Evolutionary conservation across 2,888 invertebrate species (phyloP).

Genomic region (Metacarcinus magister): DNA sequence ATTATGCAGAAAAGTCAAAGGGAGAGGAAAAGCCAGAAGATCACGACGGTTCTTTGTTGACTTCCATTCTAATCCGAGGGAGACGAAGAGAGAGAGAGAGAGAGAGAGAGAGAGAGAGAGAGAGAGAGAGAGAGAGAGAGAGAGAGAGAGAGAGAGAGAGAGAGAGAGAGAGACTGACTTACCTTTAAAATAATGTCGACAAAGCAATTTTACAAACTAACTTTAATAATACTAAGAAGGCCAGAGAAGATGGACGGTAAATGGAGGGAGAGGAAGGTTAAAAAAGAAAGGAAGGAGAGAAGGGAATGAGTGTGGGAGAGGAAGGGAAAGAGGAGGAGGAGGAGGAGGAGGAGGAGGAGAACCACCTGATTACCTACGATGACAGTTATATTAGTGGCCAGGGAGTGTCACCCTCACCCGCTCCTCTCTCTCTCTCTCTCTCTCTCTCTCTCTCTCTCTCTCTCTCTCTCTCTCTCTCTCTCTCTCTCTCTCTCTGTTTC

Average conservation of each 20-base stretch:
- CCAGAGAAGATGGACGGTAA: background rate
- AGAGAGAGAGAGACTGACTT: background rate
- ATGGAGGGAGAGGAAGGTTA: background rate
- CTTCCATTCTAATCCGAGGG: slow-evolving; percentile 55
- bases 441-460: slow-evolving; percentile 54
- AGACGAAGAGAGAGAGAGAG: slow-evolving; percentile 65
- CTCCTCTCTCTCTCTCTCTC: slow-evolving; percentile 42
- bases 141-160: background rate
- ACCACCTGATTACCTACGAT: slow-evolving; percentile 12
- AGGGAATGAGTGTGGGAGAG: background rate
- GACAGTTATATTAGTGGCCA: slow-evolving; percentile 34
- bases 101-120: slow-evolving; percentile 52
- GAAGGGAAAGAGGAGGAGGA: background rate
- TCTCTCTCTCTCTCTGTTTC: slow-evolving; percentile 32
- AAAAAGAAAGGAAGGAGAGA: background rate
- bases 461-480: slow-evolving; percentile 54
- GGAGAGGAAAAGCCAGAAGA: slow-evolving; percentile 42
- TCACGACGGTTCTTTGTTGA: slow-evolving; percentile 46
- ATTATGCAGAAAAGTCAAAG: slow-evolving; percentile 52
- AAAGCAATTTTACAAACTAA: background rate
- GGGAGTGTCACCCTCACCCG: background rate
- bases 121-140: background rate
- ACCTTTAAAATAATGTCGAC: background rate
- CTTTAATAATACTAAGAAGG: background rate
- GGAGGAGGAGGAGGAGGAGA: background rate